phyloP scores from a whole-genome alignment of 2,888 invertebrate species.

The Meghimatium bilineatum region DNA sequence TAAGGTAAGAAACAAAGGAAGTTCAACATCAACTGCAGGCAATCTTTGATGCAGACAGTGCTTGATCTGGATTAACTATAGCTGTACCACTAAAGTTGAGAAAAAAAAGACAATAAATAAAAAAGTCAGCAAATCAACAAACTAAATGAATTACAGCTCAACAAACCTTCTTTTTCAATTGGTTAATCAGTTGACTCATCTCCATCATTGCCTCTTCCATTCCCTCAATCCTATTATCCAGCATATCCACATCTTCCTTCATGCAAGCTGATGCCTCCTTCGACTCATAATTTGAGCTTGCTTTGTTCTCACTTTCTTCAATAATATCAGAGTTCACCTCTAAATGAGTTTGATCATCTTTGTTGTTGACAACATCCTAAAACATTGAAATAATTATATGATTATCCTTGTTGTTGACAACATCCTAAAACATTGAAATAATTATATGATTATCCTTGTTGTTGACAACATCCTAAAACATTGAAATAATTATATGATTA shows the following conservation, averaged over 20 bases:
- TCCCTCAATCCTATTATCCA: slow-evolving; percentile 77
- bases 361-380: neutral
- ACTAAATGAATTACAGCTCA: neutral
- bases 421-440: too few species aligned
- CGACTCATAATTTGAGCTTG: neutral
- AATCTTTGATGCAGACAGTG: too few species aligned
- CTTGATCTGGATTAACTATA: too few species aligned
- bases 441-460: too few species aligned
- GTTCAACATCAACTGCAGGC: too few species aligned
- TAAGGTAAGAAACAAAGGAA: too few species aligned
- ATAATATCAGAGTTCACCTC: neutral
- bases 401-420: too few species aligned
- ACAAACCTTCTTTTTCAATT: slow-evolving; percentile 79
- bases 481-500: too few species aligned
- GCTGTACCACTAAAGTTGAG: too few species aligned
- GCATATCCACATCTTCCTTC: slow-evolving; percentile 59
- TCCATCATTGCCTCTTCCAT: slow-evolving; percentile 80
- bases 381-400: neutral
- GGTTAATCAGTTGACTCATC: slow-evolving; percentile 80
- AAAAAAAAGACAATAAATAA: too few species aligned
- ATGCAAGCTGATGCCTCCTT: neutral
- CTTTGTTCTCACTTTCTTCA: neutral
- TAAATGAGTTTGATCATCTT: neutral
- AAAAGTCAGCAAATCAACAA: neutral
- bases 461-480: too few species aligned